Evolutionary conservation across 2,797 vertebrate genomes (phyloP), one percentile per base, ranked within the genome.

Genomic region (Mormyrops boulengeri): DNA sequence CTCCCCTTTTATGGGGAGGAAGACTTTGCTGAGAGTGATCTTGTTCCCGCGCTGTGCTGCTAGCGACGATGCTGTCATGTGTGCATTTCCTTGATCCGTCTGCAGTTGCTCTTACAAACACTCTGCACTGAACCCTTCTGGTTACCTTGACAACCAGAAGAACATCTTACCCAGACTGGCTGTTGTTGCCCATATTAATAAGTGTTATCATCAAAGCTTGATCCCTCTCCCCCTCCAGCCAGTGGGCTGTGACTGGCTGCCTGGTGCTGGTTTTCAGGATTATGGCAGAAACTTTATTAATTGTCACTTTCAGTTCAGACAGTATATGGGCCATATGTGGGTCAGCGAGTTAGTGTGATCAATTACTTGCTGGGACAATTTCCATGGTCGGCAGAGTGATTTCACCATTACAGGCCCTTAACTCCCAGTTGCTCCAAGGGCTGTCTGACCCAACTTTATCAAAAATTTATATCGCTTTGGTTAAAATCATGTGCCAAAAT

Each of bases 61-160:
- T 52, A 50, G 47, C 11, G 8, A 50, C 3, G 11, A 2, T 14
- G n/a, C 82, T 49, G 41, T 12, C 44, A 12, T 85, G 41, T 12
- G 44, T 49, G 41, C 34, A 50, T 69, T 73, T 73, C 62, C 47
- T 88, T 73, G 26, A 82, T 82, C 88, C 22, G 44, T 88, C 47
- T 77, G 14, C 66, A 30, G n/a, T 30, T 73, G 19, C 41, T 53
- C 60, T 73, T 30, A 73, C 30, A 50, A 69, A 73, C 41, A 34
- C 47, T 22, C 11, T 22, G 47, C 41, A 5, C 60, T 53, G 47
- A 62, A 62, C 60, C 30, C 66, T 77, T 34, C 66, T 73, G 44
- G 88, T 88, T 88, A 49, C 26, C 88, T 77, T 88, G 62, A 62
- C 60, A 88, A 88, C 66, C n/a, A 22, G 44, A 34, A 77, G 55